Conservation (phyloP, 2,888 invertebrate genomes). For the Euclidia mi region DNA sequence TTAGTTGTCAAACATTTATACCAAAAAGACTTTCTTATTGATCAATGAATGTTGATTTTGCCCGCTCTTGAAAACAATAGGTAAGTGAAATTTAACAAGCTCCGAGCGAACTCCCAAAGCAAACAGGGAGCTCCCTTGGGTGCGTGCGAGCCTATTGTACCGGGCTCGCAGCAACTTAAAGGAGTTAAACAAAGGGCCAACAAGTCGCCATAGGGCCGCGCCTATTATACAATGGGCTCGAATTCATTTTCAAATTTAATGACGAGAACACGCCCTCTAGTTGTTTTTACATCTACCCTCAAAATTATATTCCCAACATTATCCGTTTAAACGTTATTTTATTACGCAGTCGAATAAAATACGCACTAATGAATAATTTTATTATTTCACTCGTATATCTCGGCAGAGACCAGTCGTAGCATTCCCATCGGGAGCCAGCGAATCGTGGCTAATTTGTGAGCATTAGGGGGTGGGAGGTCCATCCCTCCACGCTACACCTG, state of each 20-base stretch:
- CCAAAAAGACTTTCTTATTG: neutral
- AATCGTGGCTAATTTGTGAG: constrained; percentile 56
- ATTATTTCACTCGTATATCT: constrained; percentile 40
- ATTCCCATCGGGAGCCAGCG: constrained; percentile 53
- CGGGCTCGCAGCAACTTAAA: constrained; percentile 55
- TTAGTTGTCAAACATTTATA: neutral
- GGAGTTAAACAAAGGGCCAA: constrained; percentile 63
- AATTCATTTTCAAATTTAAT: constrained; percentile 67
- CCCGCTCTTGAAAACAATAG: constrained; percentile 26
- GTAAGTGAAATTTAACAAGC: constrained; percentile 13
- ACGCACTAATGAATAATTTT: constrained; percentile 43
- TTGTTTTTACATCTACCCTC: constrained; percentile 7
- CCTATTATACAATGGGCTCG: constrained; percentile 54
- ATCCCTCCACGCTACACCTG: constrained; percentile 37
- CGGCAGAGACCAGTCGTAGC: constrained; percentile 27
- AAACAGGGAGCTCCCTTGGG: constrained; percentile 34
- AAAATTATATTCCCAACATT: constrained; percentile 1
- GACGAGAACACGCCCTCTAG: constrained; percentile 49
- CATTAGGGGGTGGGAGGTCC: constrained; percentile 14
- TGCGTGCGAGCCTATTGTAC: constrained; percentile 52
- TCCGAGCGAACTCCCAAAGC: constrained; percentile 22
- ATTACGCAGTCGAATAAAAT: constrained; percentile 30
- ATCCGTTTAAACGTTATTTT: constrained; percentile 20
- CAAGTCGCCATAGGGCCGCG: constrained; percentile 45
- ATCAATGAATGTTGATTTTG: constrained; percentile 19